Percentiles rank a stretch among this genome's conserved stretches.
These are phyloP conservation scores for Chorisops tibialis DNA, from an alignment of 2,888 invertebrate genomes.

Conservation along the genomic window DNA sequence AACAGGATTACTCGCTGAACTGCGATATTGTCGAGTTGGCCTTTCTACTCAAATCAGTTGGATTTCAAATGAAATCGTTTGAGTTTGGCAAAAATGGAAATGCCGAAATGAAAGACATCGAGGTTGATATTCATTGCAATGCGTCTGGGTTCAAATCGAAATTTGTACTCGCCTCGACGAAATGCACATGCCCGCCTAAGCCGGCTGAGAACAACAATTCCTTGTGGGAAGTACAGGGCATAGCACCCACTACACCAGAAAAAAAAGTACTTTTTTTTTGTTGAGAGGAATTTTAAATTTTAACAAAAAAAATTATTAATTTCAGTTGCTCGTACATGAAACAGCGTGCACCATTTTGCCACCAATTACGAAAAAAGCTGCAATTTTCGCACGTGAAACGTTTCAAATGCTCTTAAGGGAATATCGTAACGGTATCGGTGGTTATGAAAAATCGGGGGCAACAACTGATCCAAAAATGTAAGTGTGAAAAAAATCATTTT, in stretches of 20 bases:
- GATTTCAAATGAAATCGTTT: slow-evolving; percentile 30
- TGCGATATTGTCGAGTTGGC: slow-evolving; percentile 32
- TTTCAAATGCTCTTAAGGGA: slow-evolving; percentile 27
- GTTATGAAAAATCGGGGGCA: background rate
- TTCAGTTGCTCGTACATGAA: slow-evolving; percentile 6
- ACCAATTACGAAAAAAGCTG: slow-evolving; percentile 27
- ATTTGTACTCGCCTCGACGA: slow-evolving; percentile 18
- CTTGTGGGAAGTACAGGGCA: slow-evolving; percentile 34
- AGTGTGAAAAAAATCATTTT: too few relatives aligned
- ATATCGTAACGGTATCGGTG: slow-evolving; percentile 26
- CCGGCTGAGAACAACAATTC: slow-evolving; percentile 32
- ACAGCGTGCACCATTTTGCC: slow-evolving; percentile 32
- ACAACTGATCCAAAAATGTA: background rate
- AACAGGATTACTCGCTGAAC: slow-evolving; percentile 13
- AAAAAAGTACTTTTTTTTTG: slow-evolving; percentile 16
- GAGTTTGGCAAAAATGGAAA: slow-evolving; percentile 22
- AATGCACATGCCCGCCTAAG: slow-evolving; percentile 32
- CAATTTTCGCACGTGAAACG: slow-evolving; percentile 25
- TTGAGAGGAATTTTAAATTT: background rate
- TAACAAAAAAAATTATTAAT: background rate
- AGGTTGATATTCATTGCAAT: slow-evolving; percentile 30
- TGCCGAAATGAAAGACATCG: slow-evolving; percentile 20
- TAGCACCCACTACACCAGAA: slow-evolving; percentile 25
- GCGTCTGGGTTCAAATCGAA: slow-evolving; percentile 29
- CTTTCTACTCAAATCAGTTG: slow-evolving; percentile 31